Base-by-base conservation (phyloP, 1,140 invertebrate genomes). In the Drosophila trapezifrons region DNA sequence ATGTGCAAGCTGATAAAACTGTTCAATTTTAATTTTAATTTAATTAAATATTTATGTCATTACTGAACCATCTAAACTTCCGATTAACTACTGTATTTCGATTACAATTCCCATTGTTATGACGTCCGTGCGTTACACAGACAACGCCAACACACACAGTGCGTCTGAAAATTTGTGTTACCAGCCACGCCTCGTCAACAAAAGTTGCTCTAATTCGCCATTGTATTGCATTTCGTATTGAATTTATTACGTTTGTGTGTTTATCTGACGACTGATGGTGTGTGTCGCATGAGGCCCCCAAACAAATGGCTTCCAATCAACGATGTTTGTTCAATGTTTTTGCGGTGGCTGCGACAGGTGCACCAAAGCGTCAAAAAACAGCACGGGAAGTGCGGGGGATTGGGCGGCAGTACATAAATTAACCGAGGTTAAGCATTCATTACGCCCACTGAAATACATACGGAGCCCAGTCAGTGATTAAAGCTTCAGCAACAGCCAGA, bases 161-260 rank as follows among this genome's bases (percentile, higher is more conserved):
- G 18, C 49, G 49, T 25, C 20, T 29, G 25, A 69, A 47, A 51
- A 60, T 56, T 20, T 45, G 37, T 69, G 59, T 38, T 51, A 49
- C 40, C 42, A 38, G 56, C 22, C 56, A 32, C 74, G 57, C 51
- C 57, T 77, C 64, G 40, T 58, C 64, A 54, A 70, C 80, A 79
- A 79, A 79, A 69, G 42, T 55, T 67, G 66, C 75, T 85, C 80
- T 84, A 84, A 84, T 84, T 84, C 80, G 45, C 18, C 73, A 77
- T 84, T 84, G 76, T 84, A 47, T 49, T 60, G 62, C 58, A 45
- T 63, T 72, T 67, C 57, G 54, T 64, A 76, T 78, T 76, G 72
- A 76, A 79, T 79, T 79, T 60, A 74, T 60, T 62, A 62, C 52
- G 40, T 71, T 73, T 72, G 43, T 40, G 25, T 43, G 45, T 4